phyloP scores from a whole-genome alignment of 2,888 invertebrate genomes.

The Cylloceria caligata region DNA sequence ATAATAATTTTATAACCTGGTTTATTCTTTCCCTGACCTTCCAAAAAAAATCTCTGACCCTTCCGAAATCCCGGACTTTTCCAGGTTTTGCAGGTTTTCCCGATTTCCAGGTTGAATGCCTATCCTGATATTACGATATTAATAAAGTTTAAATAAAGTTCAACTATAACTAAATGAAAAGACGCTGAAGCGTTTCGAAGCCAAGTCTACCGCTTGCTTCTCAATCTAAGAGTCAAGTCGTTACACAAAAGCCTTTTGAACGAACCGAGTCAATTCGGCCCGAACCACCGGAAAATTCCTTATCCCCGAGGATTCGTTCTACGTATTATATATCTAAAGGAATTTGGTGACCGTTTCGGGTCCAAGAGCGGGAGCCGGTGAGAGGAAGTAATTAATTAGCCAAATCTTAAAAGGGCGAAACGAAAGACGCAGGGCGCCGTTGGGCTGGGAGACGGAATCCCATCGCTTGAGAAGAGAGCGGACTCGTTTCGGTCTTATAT shows the following conservation, averaged over 20 bases:
- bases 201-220: too few relatives aligned
- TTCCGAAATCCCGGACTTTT: too few relatives aligned
- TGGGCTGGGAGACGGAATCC: conserved; percentile 41
- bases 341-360: conserved; percentile 59
- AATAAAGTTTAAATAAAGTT: too few relatives aligned
- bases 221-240: too few relatives aligned
- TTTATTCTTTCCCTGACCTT: too few relatives aligned
- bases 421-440: conserved; percentile 18
- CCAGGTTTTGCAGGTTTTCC: too few relatives aligned
- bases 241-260: background rate
- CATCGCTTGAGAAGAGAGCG: conserved; percentile 41
- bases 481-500: conserved; percentile 57
- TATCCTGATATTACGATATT: too few relatives aligned
- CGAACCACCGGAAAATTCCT: conserved; percentile 14
- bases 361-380: background rate
- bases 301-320: conserved; percentile 26
- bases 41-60: too few relatives aligned
- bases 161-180: too few relatives aligned
- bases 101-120: too few relatives aligned
- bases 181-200: too few relatives aligned
- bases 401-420: conserved; percentile 54
- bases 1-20: too few relatives aligned
- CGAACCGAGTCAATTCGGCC: background rate
- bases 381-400: conserved; percentile 64
- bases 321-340: conserved; percentile 36